Conservation (phyloP, 2,888 invertebrate species). For the Molorchus minor region DNA sequence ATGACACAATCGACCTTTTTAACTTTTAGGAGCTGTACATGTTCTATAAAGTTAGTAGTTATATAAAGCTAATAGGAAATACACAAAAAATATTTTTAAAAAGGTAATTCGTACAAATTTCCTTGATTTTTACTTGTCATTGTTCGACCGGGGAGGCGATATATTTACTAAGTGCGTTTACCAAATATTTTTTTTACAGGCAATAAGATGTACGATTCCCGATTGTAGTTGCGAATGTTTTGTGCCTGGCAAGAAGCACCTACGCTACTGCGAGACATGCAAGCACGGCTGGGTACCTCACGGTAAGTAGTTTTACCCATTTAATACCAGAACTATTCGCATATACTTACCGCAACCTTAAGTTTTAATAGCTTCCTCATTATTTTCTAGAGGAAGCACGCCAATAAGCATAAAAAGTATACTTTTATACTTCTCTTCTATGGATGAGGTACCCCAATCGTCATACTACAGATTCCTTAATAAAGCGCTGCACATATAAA, state of each 20-base stretch:
- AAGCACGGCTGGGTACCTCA: conserved; percentile 80
- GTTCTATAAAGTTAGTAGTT: no score
- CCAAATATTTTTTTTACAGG: conserved; percentile 68
- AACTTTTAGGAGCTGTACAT: no score
- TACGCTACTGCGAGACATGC: conserved; percentile 75
- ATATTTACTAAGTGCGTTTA: no score
- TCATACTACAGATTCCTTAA: no score
- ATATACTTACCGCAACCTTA: conserved; percentile 35
- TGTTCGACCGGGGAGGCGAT: no score
- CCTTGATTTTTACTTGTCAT: no score
- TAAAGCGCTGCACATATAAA: no score
- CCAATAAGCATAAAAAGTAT: conserved; percentile 19
- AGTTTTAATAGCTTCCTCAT: conserved; percentile 31
- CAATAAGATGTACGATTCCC: conserved; percentile 72
- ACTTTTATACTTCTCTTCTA: conserved; percentile 15
- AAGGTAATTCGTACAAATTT: no score
- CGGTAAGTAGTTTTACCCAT: conserved; percentile 67
- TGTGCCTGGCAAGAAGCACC: conserved; percentile 72
- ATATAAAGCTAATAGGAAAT: no score
- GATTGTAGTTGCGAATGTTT: conserved; percentile 76
- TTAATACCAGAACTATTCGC: conserved; percentile 22
- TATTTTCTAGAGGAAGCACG: conserved; percentile 16
- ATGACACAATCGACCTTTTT: no score
- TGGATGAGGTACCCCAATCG: background rate
- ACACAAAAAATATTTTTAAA: no score